phyloP scores from a whole-genome alignment of 2,797 vertebrate species.

The Protosalanx chinensis region DNA sequence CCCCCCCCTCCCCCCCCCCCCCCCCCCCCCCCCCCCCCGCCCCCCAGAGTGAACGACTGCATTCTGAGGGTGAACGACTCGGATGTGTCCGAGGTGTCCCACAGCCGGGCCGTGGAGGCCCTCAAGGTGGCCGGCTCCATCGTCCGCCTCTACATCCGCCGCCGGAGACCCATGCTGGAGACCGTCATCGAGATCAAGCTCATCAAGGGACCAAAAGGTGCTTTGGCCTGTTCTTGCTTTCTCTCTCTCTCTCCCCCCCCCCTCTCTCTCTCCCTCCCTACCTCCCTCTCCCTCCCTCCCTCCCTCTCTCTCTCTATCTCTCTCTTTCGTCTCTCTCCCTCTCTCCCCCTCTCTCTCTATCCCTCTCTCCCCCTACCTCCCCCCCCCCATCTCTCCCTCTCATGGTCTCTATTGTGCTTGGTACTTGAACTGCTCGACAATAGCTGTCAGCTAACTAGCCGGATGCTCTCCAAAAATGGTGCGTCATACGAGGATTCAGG shows the following conservation, averaged over 20 bases:
- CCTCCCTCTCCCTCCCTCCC: background rate
- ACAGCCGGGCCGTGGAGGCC: conserved; percentile 94
- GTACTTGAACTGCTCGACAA: too few relatives aligned
- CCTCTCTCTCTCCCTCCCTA: background rate
- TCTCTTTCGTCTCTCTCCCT: too few relatives aligned
- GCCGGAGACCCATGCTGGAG: conserved; percentile 91
- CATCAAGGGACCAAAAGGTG: conserved; percentile 97
- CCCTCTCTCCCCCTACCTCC: too few relatives aligned
- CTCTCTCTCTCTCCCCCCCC: too few relatives aligned
- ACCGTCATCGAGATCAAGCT: conserved; percentile 94
- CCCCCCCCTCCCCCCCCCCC: too few relatives aligned
- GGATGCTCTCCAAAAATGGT: background rate
- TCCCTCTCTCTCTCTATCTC: background rate
- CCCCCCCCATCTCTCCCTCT: too few relatives aligned
- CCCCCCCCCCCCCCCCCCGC: too few relatives aligned
- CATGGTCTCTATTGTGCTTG: too few relatives aligned
- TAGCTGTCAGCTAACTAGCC: conserved; percentile 14
- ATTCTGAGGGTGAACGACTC: conserved; percentile 93
- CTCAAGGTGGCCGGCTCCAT: conserved; percentile 94
- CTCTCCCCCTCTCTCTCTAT: too few relatives aligned
- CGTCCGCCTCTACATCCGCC: conserved; percentile 87
- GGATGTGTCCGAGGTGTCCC: conserved; percentile 90
- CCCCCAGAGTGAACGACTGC: conserved; percentile 90
- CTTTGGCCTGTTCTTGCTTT: background rate
- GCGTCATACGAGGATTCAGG: background rate